phyloP scores from a whole-genome alignment of 2,113 vertebrate species.

The Xyliphius kryptos region DNA sequence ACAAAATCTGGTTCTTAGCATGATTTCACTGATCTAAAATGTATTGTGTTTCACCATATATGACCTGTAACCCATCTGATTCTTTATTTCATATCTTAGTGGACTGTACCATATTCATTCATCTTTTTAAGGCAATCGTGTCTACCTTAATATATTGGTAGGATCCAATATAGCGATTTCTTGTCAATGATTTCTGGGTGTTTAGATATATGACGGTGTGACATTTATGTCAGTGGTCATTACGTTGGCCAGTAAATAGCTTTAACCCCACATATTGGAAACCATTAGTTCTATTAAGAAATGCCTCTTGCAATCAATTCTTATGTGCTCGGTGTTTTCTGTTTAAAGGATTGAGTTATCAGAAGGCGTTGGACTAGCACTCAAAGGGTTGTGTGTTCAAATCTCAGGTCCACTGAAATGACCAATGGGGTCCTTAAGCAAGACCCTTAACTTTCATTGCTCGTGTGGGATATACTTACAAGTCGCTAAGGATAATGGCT shows the following conservation, averaged over 20 bases:
- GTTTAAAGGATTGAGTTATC: no score
- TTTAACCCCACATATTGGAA: background rate
- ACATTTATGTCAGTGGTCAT: conserved; percentile 6
- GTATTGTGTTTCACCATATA: no score
- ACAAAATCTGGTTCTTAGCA: no score
- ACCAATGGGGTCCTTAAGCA: no score
- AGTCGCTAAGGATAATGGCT: no score
- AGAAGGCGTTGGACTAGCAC: no score
- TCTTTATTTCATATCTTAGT: conserved; percentile 6
- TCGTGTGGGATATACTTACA: no score
- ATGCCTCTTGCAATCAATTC: background rate
- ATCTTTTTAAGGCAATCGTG: no score
- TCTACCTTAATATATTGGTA: conserved; percentile 9
- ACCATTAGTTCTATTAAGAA: background rate
- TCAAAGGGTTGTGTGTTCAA: no score
- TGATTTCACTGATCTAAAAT: no score
- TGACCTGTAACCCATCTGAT: background rate
- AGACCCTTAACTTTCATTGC: no score
- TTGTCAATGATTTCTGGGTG: background rate
- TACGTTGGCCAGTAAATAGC: conserved; percentile 1
- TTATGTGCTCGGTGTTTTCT: background rate
- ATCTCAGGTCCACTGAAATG: no score
- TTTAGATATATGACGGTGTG: background rate
- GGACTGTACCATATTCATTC: background rate
- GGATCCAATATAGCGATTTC: background rate